phyloP scores from a whole-genome alignment of 2,797 vertebrate species.

The Ctenopoma kingsleyae region DNA sequence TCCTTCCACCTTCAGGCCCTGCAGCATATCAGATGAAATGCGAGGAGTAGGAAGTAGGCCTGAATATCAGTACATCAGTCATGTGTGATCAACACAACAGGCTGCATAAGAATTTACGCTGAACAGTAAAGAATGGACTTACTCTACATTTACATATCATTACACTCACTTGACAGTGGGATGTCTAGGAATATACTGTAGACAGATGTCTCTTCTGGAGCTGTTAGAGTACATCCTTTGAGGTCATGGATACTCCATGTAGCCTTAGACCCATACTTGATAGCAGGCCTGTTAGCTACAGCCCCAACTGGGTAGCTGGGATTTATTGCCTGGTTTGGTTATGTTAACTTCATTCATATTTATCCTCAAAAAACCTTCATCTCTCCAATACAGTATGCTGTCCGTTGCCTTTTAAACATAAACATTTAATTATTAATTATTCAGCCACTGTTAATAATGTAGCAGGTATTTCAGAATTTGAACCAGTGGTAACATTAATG shows the following conservation, averaged over 20 bases:
- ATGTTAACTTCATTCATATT: conserved; percentile 2
- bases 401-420: conserved; percentile 7
- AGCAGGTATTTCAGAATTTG: conserved; percentile 4
- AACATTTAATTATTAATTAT: conserved; percentile 16
- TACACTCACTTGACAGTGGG: background rate
- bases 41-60: conserved; percentile 60
- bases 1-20: conserved; percentile 59
- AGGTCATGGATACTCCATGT: background rate
- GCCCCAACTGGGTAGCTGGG: too few relatives aligned
- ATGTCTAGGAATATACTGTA: background rate
- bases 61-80: conserved; percentile 37
- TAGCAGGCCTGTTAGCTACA: background rate
- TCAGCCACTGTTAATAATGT: background rate
- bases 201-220: background rate
- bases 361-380: background rate
- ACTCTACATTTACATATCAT: background rate
- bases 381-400: background rate
- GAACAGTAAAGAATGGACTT: conserved; percentile 2
- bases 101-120: conserved; percentile 15
- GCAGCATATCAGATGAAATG: conserved; percentile 61
- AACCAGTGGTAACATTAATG: background rate
- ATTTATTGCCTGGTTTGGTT: background rate
- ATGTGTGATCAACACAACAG: conserved; percentile 44
- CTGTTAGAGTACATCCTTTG: background rate
- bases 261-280: background rate